These are phyloP conservation scores for Benthosema pterotum DNA, from an alignment of 2,797 vertebrate species.

Conservation along the genomic window DNA sequence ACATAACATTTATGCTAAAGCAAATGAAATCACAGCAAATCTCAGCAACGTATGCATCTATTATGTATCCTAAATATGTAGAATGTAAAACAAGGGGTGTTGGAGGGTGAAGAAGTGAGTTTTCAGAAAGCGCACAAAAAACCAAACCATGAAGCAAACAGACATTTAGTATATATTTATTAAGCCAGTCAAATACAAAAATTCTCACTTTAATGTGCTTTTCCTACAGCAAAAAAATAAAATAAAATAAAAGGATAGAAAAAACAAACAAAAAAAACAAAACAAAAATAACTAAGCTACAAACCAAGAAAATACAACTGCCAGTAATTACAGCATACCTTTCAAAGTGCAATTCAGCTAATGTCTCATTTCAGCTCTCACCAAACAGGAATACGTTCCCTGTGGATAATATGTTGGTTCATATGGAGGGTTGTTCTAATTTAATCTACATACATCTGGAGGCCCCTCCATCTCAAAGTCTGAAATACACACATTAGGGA, in stretches of 20 bases:
- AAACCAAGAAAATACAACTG: constrained; percentile 79
- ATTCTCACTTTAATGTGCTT: constrained; percentile 82
- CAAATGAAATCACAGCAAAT: too few species aligned
- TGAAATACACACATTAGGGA: constrained; percentile 30
- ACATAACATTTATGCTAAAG: too few species aligned
- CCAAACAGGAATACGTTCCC: constrained; percentile 55
- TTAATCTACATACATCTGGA: constrained; percentile 41
- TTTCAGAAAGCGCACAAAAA: constrained; percentile 19
- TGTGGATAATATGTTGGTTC: constrained; percentile 40
- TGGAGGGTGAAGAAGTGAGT: too few species aligned
- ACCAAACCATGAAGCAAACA: constrained; percentile 35
- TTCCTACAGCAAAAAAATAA: constrained; percentile 73
- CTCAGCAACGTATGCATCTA: too few species aligned
- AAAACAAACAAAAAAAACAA: constrained; percentile 25
- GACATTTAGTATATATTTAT: constrained; percentile 86
- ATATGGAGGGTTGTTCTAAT: constrained; percentile 47
- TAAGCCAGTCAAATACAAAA: constrained; percentile 88
- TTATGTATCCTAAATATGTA: too few species aligned
- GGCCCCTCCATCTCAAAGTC: constrained; percentile 56
- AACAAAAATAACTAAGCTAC: constrained; percentile 49
- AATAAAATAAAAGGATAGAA: constrained; percentile 19
- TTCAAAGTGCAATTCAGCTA: constrained; percentile 75
- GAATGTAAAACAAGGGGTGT: too few species aligned
- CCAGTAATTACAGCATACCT: constrained; percentile 74
- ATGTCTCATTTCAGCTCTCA: constrained; percentile 64